phyloP scores from a whole-genome alignment of 2,888 invertebrate genomes.

The Quadroppia sp. region DNA sequence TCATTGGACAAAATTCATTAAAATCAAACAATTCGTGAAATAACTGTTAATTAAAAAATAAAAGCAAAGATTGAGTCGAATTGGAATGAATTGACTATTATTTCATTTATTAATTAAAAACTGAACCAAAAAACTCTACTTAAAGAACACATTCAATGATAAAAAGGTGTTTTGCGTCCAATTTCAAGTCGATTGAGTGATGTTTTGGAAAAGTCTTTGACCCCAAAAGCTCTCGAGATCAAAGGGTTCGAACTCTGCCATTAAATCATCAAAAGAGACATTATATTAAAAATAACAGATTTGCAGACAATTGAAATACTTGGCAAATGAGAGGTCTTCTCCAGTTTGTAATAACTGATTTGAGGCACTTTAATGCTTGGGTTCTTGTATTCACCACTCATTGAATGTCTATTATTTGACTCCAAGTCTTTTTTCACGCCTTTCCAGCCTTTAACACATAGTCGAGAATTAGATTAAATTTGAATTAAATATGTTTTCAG shows the following conservation, averaged over 20 bases:
- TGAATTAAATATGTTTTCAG: too few species aligned
- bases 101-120: background rate
- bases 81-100: slow-evolving; percentile 27
- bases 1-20: too few species aligned
- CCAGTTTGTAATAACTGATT: slow-evolving; percentile 45
- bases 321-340: slow-evolving; percentile 42
- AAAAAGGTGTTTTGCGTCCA: background rate
- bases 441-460: slow-evolving; percentile 38
- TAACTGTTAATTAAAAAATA: background rate
- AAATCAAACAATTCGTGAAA: too few species aligned
- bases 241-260: slow-evolving; percentile 76
- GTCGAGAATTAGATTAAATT: background rate
- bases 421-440: slow-evolving; percentile 40
- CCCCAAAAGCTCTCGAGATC: slow-evolving; percentile 90
- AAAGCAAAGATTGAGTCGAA: background rate
- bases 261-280: slow-evolving; percentile 39
- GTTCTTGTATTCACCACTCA: slow-evolving; percentile 20
- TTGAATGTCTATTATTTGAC: slow-evolving; percentile 24
- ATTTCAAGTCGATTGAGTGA: slow-evolving; percentile 64
- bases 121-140: background rate
- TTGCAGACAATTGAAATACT: slow-evolving; percentile 40
- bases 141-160: background rate
- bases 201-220: slow-evolving; percentile 74
- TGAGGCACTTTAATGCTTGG: slow-evolving; percentile 44
- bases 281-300: background rate